Base-by-base conservation (phyloP, 2,113 vertebrate genomes). In the Meles meles region DNA sequence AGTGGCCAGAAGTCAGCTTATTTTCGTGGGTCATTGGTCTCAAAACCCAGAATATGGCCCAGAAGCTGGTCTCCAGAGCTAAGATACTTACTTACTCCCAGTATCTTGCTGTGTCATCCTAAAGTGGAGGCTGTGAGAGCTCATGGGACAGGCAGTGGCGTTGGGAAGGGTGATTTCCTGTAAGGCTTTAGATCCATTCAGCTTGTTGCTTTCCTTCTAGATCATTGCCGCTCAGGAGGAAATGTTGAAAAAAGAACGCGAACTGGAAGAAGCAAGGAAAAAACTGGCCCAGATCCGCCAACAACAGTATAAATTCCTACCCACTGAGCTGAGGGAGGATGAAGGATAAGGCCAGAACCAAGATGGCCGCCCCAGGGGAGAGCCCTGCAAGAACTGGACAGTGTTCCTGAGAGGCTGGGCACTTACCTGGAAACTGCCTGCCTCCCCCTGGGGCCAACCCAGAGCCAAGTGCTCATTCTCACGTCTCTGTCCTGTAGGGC, bases 191-290 rank as follows among this genome's bases (percentile, higher is more conserved):
- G 23, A 4, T 69, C 31, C 65, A 81, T 15, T 37, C 3, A 37
- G 0, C 42, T 37, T 93, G 27, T 96, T 96, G 67, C 86, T 90
- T 91, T 89, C 93, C 63, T 96, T 97, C 87, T 97, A 99, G 99
- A 99, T 99, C 98, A 99, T 99, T 13, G 99, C 99, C 0, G 99
- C 99, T 85, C 99, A 99, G 98, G 99, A 99, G 97, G 99, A 99
- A 98, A 99, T 99, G 99, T 99, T 99, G 90, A 99, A 99, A 98
- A 99, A 99, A 97, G 99, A 99, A 84, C 98, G 99, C 42, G 99
- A 99, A 97, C 98, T 99, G 96, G 99, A 99, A 98, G 99, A 99
- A 96, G 99, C 99, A 5, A 99, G 99, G 85, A 99, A 99, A 98
- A 99, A 99, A 90, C 99, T 99, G 97, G 99, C 99, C 93, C 99